phyloP scores from a whole-genome alignment of 2,888 invertebrate species.

The Abrostola tripartita region DNA sequence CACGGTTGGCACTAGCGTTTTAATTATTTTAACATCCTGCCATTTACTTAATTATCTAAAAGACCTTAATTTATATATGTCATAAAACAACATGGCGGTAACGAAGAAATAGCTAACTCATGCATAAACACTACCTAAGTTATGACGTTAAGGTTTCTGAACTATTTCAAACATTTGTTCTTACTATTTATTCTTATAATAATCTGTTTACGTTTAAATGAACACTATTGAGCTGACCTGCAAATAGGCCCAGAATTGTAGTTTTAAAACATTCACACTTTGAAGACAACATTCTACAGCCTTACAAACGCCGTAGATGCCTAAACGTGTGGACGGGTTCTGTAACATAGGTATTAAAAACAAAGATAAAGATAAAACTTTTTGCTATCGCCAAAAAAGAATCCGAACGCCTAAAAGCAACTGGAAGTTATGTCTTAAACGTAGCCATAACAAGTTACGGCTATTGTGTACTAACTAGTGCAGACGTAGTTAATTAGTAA shows the following conservation, averaged over 20 bases:
- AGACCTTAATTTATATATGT: constrained; percentile 17
- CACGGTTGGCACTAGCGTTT: constrained; percentile 41
- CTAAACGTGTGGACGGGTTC: too few species aligned
- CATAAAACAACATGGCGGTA: constrained; percentile 11
- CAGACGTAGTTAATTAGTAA: constrained; percentile 56
- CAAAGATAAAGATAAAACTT: neutral
- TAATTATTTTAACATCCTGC: constrained; percentile 43
- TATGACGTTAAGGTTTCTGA: neutral
- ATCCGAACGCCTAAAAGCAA: constrained; percentile 14
- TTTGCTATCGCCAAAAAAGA: constrained; percentile 1
- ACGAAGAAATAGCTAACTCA: constrained; percentile 23
- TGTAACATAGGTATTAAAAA: too few species aligned
- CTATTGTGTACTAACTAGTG: constrained; percentile 50
- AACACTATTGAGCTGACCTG: too few species aligned
- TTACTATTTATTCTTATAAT: too few species aligned
- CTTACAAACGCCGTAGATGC: too few species aligned
- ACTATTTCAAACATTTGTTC: too few species aligned
- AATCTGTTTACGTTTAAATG: too few species aligned
- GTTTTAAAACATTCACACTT: too few species aligned
- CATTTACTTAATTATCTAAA: constrained; percentile 20
- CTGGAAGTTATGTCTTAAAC: constrained; percentile 30
- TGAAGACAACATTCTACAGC: too few species aligned
- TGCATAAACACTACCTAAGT: neutral
- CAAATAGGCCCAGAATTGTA: too few species aligned
- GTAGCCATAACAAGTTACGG: constrained; percentile 61